These are phyloP conservation scores for Anoplopoma fimbria DNA, from an alignment of 2,113 vertebrate genomes.

Conservation along the genomic window DNA sequence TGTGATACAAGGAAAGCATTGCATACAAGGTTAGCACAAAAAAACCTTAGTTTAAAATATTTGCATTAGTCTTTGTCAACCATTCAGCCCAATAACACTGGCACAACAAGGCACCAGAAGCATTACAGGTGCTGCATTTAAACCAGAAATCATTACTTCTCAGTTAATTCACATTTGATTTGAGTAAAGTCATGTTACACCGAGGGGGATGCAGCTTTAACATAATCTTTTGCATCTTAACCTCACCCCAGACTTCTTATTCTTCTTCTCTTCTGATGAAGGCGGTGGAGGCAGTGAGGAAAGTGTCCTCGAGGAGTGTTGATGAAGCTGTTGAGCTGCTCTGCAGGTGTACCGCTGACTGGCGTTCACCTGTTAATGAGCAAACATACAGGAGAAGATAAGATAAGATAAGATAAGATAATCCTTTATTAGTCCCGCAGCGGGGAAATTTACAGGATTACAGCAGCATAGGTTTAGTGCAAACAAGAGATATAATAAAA, in stretches of 20 bases:
- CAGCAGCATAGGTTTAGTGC: no score
- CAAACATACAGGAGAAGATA: background rate
- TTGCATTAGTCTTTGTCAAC: no score
- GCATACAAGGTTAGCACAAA: no score
- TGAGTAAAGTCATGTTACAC: background rate
- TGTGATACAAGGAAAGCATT: no score
- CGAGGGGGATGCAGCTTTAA: background rate
- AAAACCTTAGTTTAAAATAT: no score
- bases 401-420: no score
- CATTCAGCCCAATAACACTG: no score
- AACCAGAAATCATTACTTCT: background rate
- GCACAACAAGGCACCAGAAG: no score
- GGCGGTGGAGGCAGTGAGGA: constrained; percentile 74
- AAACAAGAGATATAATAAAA: no score
- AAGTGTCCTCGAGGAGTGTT: constrained; percentile 39
- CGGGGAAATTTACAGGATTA: no score
- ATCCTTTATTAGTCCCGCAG: no score
- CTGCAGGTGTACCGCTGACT: constrained; percentile 40
- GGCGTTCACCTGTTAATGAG: constrained; percentile 18
- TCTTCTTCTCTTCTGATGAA: constrained; percentile 33
- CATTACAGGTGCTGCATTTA: no score
- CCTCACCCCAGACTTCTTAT: constrained; percentile 76
- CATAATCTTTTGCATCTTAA: background rate
- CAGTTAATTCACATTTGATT: background rate
- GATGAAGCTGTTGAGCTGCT: constrained; percentile 19